phyloP scores from a whole-genome alignment of 30 jellyfish, hydroid and myxozoan genomes.

The Mastigias papua region DNA sequence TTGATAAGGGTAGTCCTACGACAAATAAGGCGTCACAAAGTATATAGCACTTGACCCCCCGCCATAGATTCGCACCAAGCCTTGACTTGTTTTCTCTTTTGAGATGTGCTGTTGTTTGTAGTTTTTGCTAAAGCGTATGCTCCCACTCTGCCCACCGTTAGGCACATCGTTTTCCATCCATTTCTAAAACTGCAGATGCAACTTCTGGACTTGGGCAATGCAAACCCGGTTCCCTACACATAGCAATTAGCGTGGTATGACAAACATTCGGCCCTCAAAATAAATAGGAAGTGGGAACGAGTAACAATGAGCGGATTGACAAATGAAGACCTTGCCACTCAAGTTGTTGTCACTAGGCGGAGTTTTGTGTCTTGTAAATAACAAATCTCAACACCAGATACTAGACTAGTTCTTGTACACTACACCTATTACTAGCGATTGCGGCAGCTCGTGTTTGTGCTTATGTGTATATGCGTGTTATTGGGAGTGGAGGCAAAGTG shows the following conservation, averaged over 20 bases:
- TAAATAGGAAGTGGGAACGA: slow-evolving; percentile 41
- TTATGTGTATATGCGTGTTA: too few relatives aligned
- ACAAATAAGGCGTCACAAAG: background rate
- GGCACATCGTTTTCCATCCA: too few relatives aligned
- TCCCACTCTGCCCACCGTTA: too few relatives aligned
- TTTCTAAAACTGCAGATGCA: too few relatives aligned
- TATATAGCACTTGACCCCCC: background rate
- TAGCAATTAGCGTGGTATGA: background rate
- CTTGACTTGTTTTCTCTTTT: too few relatives aligned
- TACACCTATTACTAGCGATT: background rate
- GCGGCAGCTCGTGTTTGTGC: too few relatives aligned
- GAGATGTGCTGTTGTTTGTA: too few relatives aligned
- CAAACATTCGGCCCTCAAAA: slow-evolving; percentile 54
- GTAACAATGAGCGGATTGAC: slow-evolving; percentile 38
- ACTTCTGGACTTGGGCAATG: background rate
- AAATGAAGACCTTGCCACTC: slow-evolving; percentile 67
- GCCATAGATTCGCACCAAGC: too few relatives aligned
- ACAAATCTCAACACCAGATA: slow-evolving; percentile 44
- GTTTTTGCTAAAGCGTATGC: too few relatives aligned
- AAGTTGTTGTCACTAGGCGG: slow-evolving; percentile 70
- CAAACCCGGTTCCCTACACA: background rate
- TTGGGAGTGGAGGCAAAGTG: too few relatives aligned
- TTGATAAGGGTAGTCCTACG: too few relatives aligned
- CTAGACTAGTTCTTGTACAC: background rate
- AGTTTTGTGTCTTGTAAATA: slow-evolving; percentile 32